Base-by-base conservation (phyloP, 1,140 invertebrate species). In the Vanessa atalanta region DNA sequence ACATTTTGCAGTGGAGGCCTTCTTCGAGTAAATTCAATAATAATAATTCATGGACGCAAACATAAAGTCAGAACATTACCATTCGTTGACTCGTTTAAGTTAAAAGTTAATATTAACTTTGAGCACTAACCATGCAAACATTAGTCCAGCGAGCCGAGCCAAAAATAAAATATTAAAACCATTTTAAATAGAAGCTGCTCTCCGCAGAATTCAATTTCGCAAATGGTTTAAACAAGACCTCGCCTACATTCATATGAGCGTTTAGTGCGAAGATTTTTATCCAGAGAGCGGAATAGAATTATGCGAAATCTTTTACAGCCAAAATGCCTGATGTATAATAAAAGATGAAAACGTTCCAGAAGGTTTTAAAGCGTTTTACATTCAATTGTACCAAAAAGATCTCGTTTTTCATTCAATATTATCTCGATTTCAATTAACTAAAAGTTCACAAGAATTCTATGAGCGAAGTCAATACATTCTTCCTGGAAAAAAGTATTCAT, bases 161-260 rank as follows among this genome's bases (percentile, higher is more conserved):
- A 60, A 60, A 60, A 60, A 60, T 60, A 60, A 60, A 60, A 66
- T 51, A 66, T 66, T 50, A 67, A 55, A 67, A 67, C 15, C 31
- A 31, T 67, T 67, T 67, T 67, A 76, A 68, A 72, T 69, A 69
- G 67, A 72, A 66, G 43, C 68, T 65, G 63, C 67, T 53, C 67
- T 50, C 37, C 50, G 53, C 63, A 70, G 75, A 72, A 77, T 77
- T 73, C 75, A 77, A 77, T 77, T 77, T 77, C 75, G 51, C 63
- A 77, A 77, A 77, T 77, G 70, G 70, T 66, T 61, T 23, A 67
- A 63, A 71, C 75, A 76, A 67, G 65, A 63, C 60, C 47, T 50
- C 57, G 20, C 55, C 14, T 70, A 50, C 68, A 67, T 50, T 31
- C 65, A 67, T 60, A 60, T 60, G 55, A 60, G 55, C 55, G 23